These are phyloP conservation scores for Scylla paramamosain DNA, from an alignment of 1,140 invertebrate species.

Conservation along the genomic window DNA sequence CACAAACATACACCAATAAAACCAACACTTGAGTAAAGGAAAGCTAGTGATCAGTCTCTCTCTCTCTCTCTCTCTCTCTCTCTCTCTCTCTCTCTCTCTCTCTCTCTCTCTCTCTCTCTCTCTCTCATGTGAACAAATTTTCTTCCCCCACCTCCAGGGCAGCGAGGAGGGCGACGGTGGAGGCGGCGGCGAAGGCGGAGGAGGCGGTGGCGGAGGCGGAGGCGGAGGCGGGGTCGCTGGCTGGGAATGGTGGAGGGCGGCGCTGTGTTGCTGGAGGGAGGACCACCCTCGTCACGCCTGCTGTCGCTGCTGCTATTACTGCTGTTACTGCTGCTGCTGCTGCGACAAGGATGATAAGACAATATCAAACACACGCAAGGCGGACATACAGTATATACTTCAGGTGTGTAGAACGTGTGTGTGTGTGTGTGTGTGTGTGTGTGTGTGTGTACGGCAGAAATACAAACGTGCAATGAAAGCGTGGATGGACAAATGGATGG, in stretches of 20 bases:
- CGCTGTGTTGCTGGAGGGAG: constrained; percentile 51
- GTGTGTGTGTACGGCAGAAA: no score
- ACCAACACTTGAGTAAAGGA: no score
- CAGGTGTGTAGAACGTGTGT: constrained; percentile 38
- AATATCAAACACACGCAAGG: constrained; percentile 36
- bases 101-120: neutral
- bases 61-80: neutral
- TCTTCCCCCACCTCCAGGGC: neutral
- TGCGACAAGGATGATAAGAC: constrained; percentile 31
- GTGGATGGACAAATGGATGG: no score
- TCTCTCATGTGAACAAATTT: neutral
- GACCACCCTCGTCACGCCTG: neutral
- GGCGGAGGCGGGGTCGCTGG: neutral
- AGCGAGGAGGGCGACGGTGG: constrained; percentile 11
- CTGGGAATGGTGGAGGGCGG: neutral
- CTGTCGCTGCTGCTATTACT: constrained; percentile 32
- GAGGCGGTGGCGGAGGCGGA: neutral
- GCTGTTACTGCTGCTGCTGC: constrained; percentile 58
- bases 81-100: neutral
- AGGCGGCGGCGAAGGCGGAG: neutral
- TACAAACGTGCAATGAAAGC: no score
- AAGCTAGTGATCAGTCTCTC: no score
- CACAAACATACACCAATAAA: no score
- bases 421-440: constrained; percentile 20
- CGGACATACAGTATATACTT: constrained; percentile 53